A percentile compares a stretch with the other conserved stretches of the same genome.
phyloP scores from a whole-genome alignment of 2,888 invertebrate species.

The Drymonia ruficornis region DNA sequence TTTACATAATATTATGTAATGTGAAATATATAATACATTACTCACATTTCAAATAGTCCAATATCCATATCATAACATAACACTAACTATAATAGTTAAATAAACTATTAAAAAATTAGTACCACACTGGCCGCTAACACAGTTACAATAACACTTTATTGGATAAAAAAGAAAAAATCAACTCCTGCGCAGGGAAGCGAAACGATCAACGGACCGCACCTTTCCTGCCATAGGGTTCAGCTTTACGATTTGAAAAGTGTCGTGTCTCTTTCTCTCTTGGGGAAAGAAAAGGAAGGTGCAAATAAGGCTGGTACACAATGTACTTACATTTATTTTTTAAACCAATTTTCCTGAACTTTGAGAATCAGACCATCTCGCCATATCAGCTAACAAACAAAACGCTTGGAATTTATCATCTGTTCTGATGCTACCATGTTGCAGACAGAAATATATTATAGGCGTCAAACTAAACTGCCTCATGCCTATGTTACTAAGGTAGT shows the following conservation, averaged over 20 bases:
- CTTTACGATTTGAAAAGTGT: conserved; percentile 25
- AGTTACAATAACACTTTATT: conserved; percentile 25
- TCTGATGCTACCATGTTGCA: no score
- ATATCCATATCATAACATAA: conserved; percentile 1
- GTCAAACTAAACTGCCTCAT: no score
- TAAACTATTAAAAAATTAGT: conserved; percentile 9
- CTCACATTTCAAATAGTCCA: conserved; percentile 8
- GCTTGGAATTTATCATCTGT: no score
- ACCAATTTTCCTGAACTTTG: no score
- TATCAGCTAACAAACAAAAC: no score
- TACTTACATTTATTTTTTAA: not conserved
- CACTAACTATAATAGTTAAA: not conserved
- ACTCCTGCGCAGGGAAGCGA: conserved; percentile 46
- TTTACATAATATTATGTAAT: no score
- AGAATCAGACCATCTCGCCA: no score
- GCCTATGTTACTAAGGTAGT: no score
- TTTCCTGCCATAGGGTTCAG: conserved; percentile 36
- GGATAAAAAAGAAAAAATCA: conserved; percentile 18
- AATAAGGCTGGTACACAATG: conserved; percentile 5
- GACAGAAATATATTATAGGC: no score
- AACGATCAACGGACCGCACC: conserved; percentile 41
- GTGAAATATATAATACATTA: no score
- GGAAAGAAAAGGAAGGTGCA: conserved; percentile 11
- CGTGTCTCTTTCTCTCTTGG: conserved; percentile 14
- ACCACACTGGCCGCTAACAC: conserved; percentile 28